phyloP scores from a whole-genome alignment of 2,888 invertebrate genomes.

The Nemapogon koenigi region DNA sequence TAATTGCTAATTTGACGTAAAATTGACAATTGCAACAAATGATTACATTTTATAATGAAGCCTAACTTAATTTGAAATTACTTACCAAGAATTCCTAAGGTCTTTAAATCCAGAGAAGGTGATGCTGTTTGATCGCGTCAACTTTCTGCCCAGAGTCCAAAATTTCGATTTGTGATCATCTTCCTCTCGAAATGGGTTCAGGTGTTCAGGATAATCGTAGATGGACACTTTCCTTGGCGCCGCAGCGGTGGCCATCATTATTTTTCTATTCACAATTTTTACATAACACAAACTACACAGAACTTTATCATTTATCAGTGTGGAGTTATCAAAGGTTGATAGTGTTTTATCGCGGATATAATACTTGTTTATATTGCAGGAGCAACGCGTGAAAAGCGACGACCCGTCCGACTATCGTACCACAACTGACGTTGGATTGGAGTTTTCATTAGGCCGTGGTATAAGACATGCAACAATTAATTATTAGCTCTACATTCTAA shows the following conservation, averaged over 20 bases:
- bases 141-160: slow-evolving; percentile 64
- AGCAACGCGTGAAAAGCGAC: too few relatives aligned
- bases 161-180: slow-evolving; percentile 68
- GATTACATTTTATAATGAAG: neutral
- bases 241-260: slow-evolving; percentile 46
- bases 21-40: neutral
- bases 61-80: slow-evolving; percentile 16
- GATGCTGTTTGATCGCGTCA: slow-evolving; percentile 67
- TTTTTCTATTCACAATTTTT: slow-evolving; percentile 34
- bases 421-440: too few relatives aligned
- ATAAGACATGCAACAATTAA: too few relatives aligned
- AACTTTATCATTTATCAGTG: slow-evolving; percentile 57
- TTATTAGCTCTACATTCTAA: too few relatives aligned
- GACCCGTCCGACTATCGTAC: too few relatives aligned
- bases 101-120: slow-evolving; percentile 64
- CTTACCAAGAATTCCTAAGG: slow-evolving; percentile 67
- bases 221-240: slow-evolving; percentile 63
- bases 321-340: slow-evolving; percentile 48
- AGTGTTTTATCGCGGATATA: slow-evolving; percentile 50
- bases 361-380: too few relatives aligned
- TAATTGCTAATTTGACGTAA: too few relatives aligned
- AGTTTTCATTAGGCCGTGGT: too few relatives aligned
- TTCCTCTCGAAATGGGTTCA: slow-evolving; percentile 78
- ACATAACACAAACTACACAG: slow-evolving; percentile 49
- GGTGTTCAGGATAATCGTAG: slow-evolving; percentile 77